Evolutionary conservation across 2,888 invertebrate species (phyloP).

Genomic region (Horisme vitalbata): DNA sequence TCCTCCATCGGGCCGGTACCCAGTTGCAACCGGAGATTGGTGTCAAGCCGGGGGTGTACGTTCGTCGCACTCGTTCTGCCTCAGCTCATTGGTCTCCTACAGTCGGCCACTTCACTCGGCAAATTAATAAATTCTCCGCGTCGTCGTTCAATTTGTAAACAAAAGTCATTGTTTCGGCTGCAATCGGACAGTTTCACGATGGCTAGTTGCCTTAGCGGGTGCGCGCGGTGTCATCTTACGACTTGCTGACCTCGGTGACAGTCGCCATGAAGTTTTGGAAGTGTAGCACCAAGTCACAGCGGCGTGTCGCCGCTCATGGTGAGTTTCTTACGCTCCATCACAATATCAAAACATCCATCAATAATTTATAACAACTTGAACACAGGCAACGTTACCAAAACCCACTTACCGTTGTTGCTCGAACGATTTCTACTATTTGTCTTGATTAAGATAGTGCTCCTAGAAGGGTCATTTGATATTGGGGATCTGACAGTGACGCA

Average conservation of each 20-base stretch:
- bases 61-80: conserved; percentile 61
- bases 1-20: conserved; percentile 53
- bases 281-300: conserved; percentile 62
- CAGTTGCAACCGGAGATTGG: conserved; percentile 55
- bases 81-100: conserved; percentile 61
- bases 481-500: too few species aligned
- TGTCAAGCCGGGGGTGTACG: conserved; percentile 58
- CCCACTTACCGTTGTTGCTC: conserved; percentile 16
- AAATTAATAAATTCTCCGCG: conserved; percentile 73
- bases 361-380: conserved; percentile 5
- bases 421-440: conserved; percentile 48
- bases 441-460: conserved; percentile 23
- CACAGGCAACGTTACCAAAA: too few species aligned
- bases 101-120: conserved; percentile 60
- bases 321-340: conserved; percentile 38
- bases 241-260: conserved; percentile 43
- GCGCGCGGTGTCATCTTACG: conserved; percentile 55
- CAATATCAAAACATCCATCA: background rate
- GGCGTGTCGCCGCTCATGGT: conserved; percentile 56
- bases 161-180: conserved; percentile 78
- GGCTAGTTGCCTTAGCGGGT: conserved; percentile 65
- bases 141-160: conserved; percentile 72
- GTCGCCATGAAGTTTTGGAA: conserved; percentile 75
- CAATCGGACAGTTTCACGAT: conserved; percentile 71
- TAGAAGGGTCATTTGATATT: background rate